Base-by-base conservation (phyloP, 2,888 invertebrate genomes). In the Cartodere bifasciata region DNA sequence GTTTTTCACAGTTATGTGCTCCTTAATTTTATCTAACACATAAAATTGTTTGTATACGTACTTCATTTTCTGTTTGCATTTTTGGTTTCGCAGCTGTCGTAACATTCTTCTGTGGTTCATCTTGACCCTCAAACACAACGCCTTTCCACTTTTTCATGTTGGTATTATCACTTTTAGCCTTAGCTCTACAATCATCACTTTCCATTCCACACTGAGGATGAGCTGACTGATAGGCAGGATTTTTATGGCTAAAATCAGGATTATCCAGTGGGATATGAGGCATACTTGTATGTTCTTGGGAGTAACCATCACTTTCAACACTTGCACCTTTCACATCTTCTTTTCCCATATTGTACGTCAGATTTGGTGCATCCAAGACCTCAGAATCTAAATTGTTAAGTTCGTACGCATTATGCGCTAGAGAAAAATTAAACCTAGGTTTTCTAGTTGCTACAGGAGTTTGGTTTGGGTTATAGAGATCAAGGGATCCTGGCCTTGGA, bases 131-230 rank as follows among this genome's bases (percentile, higher is more conserved):
- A 48, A 82, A 67, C 40, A 77, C 72, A 25, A 76, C 73, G 28
- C 76, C 80, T 57, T 82, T 82, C 81, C 83, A 82, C 62, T 81
- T 83, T 46, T 76, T 67, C 47, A 82, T 47, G 17, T 50, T 52
- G 31, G 39, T 42, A 28, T 73, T 71, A 42, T 72, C 70, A 11
- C 52, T n/a, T 14, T 31, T 34, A 6, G 14, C 12, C 2, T 15
- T 7, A 4, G 24, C 12, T 11, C 38, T 27, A 25, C 38, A 38
- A 16, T 34, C 40, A 9, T 35, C 36, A 17, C 38, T 38, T 30
- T 46, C 49, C n/a, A 42, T 46, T 23, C 43, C 48, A 38, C 53
- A 64, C 37, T 66, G 69, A 2, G 79, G 67, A 49, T 80, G 75
- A 9, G 80, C 82, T 38, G 80, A 79, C 49, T 81, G 81, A 52